A percentile compares a stretch with the other conserved stretches of the same genome.
Evolutionary conservation across 2,797 vertebrate genomes (phyloP).

Genomic region (Hemitrygon akajei): DNA sequence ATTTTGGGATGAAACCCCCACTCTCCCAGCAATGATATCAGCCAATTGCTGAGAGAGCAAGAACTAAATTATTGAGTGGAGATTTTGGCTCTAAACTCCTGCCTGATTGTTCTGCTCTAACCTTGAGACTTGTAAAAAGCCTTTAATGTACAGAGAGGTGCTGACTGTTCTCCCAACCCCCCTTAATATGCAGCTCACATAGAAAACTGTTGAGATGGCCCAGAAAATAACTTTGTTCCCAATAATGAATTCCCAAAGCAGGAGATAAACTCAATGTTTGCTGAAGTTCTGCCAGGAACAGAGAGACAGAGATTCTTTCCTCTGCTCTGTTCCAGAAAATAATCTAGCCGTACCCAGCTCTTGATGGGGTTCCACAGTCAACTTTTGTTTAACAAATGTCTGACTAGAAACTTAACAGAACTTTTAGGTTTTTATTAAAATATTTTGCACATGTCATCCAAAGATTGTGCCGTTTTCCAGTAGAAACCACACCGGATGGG

Average conservation of each 20-base stretch:
- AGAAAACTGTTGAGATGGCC: neutral
- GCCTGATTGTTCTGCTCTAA: neutral
- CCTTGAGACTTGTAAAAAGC: conserved; percentile 14
- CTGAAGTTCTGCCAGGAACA: neutral
- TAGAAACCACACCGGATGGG: too few species aligned
- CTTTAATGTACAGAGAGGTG: conserved; percentile 6
- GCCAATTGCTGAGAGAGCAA: conserved; percentile 2
- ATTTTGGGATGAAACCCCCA: neutral
- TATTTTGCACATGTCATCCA: too few species aligned
- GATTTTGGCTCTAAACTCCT: neutral
- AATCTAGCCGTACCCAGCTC: neutral
- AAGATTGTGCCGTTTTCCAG: too few species aligned
- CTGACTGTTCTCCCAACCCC: neutral
- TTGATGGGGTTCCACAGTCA: neutral
- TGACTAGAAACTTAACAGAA: neutral
- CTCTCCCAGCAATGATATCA: neutral
- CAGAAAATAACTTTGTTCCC: neutral
- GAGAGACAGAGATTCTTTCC: neutral
- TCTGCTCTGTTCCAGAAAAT: neutral
- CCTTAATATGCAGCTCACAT: neutral
- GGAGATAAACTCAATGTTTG: neutral
- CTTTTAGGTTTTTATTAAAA: too few species aligned
- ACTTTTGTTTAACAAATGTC: neutral
- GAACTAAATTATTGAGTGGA: conserved; percentile 14
- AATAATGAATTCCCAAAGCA: neutral